A percentile compares a stretch with the other conserved stretches of the same genome.
phyloP scores from a whole-genome alignment of 2,797 vertebrate species.

The Tapirus indicus region DNA sequence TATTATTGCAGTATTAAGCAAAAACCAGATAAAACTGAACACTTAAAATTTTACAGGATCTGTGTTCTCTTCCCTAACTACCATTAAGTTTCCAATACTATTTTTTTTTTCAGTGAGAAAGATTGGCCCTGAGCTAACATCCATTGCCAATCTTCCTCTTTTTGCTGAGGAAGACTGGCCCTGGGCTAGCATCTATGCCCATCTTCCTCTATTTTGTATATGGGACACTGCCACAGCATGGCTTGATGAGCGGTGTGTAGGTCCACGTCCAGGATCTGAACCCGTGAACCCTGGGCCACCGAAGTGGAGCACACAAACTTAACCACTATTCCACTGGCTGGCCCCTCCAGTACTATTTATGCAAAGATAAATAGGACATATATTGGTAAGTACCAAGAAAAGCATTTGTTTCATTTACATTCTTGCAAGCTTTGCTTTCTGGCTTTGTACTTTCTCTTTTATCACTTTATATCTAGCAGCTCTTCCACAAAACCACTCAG shows the following conservation, averaged over 20 bases:
- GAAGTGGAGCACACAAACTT: too few relatives aligned
- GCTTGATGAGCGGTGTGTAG: too few relatives aligned
- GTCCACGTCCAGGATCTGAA: too few relatives aligned
- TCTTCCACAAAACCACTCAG: conserved; percentile 69
- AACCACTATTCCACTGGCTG: too few relatives aligned
- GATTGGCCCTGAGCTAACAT: too few relatives aligned
- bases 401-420: conserved; percentile 65
- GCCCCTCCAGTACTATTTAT: not conserved
- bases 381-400: not conserved
- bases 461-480: conserved; percentile 57
- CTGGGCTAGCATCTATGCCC: too few relatives aligned
- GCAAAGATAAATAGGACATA: not conserved
- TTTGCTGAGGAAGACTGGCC: too few relatives aligned
- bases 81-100: not conserved
- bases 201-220: too few relatives aligned
- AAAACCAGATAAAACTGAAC: conserved; percentile 22
- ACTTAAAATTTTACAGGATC: not conserved
- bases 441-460: conserved; percentile 55
- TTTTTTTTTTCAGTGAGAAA: too few relatives aligned
- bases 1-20: not conserved
- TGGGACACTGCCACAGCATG: too few relatives aligned
- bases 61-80: not conserved
- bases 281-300: too few relatives aligned
- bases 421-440: conserved; percentile 71
- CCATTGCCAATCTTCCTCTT: too few relatives aligned